Percentiles rank a stretch among this genome's conserved stretches.
Conservation (phyloP, 2,888 invertebrate species). For the Seira musarum region DNA sequence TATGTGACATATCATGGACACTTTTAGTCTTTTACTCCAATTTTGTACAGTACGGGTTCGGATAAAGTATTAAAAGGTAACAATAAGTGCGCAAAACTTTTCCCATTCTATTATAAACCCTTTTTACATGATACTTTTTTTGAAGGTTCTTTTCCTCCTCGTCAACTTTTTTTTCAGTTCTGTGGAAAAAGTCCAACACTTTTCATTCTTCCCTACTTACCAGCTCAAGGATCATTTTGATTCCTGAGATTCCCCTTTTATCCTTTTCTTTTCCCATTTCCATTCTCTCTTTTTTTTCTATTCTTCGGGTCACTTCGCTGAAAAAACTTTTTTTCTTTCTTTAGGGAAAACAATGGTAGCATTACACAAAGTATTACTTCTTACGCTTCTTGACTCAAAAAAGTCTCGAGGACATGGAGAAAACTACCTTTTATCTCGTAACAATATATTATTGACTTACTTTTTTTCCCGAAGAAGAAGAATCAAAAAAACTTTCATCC, state of each 20-base stretch:
- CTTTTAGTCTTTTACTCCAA: no score
- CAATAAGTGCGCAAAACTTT: not conserved
- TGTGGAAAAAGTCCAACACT: not conserved
- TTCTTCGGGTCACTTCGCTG: conserved; percentile 35
- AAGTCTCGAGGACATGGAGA: not conserved
- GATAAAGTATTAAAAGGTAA: not conserved
- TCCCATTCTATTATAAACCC: not conserved
- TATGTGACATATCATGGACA: conserved; percentile 18
- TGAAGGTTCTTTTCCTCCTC: not conserved
- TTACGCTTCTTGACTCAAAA: not conserved
- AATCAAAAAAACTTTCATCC: no score
- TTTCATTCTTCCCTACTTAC: not conserved
- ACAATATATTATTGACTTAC: not conserved
- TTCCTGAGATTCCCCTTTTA: conserved; percentile 12
- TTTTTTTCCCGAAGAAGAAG: not conserved
- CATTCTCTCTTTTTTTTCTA: conserved; percentile 17
- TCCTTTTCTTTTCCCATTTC: conserved; percentile 12
- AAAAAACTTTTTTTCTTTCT: conserved; percentile 25
- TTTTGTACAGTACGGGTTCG: not conserved
- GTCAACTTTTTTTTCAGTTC: not conserved
- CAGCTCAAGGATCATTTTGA: not conserved
- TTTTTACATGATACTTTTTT: not conserved
- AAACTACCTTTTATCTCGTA: not conserved
- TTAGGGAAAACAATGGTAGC: conserved; percentile 25
- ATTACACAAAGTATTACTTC: not conserved